Evolutionary conservation across 1,140 invertebrate species (phyloP).

Genomic region (Leptestheria dahalacensis): DNA sequence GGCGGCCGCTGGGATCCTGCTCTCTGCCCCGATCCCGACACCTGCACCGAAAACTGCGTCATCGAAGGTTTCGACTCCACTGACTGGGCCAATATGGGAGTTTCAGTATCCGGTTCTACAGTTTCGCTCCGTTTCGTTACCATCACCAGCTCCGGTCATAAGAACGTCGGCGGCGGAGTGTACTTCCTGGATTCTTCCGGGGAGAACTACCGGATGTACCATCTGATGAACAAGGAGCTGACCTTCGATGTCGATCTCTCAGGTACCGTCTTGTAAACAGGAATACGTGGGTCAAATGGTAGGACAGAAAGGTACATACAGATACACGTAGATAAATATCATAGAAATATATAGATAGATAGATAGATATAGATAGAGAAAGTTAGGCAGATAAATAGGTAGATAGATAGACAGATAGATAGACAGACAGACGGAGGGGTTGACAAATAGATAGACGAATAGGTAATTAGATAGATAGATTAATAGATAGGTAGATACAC

Average conservation of each 20-base stretch:
- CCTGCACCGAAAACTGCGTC: constrained; percentile 18
- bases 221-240: constrained; percentile 18
- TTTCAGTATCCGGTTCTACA: constrained; percentile 7
- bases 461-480: too few relatives aligned
- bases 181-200: constrained; percentile 18
- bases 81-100: constrained; percentile 17
- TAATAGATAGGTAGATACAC: too few relatives aligned
- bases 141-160: constrained; percentile 14
- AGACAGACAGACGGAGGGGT: too few relatives aligned
- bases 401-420: too few relatives aligned
- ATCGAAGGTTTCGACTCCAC: constrained; percentile 17
- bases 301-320: too few relatives aligned
- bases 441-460: too few relatives aligned
- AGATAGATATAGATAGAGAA: too few relatives aligned
- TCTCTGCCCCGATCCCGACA: constrained; percentile 17
- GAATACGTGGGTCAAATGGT: too few relatives aligned
- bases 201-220: constrained; percentile 18
- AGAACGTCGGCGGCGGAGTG: constrained; percentile 17
- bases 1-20: constrained; percentile 17
- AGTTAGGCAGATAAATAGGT: too few relatives aligned
- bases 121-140: constrained; percentile 17
- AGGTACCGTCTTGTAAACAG: too few relatives aligned
- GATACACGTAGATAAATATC: too few relatives aligned
- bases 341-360: too few relatives aligned
- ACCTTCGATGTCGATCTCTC: constrained; percentile 18